A percentile compares a stretch with the other conserved stretches of the same genome.
phyloP scores from a whole-genome alignment of 1,140 invertebrate species.

The Chrysoperla carnea region DNA sequence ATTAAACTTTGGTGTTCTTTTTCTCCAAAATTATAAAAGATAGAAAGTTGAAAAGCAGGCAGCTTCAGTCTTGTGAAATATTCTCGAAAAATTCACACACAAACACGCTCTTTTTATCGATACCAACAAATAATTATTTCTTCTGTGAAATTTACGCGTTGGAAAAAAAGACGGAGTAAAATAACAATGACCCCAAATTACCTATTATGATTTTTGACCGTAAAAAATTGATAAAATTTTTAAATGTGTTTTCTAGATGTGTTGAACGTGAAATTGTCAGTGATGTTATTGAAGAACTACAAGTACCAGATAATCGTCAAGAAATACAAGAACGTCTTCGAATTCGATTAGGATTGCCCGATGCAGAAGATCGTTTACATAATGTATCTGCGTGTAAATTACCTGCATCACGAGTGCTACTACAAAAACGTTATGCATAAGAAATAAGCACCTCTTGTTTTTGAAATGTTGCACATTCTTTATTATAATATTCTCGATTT shows the following conservation, averaged over 20 bases:
- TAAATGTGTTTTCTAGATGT: constrained; percentile 17
- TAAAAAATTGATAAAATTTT: too few relatives aligned
- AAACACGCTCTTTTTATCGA: too few relatives aligned
- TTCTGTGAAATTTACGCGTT: too few relatives aligned
- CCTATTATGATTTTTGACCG: too few relatives aligned
- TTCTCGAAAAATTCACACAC: too few relatives aligned
- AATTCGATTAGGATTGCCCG: constrained; percentile 17
- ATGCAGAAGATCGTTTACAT: constrained; percentile 25
- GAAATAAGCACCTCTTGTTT: background rate
- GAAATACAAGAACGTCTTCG: constrained; percentile 22
- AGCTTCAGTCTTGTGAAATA: too few relatives aligned
- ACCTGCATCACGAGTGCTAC: constrained; percentile 30
- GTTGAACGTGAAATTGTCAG: constrained; percentile 30
- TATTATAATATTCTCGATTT: background rate
- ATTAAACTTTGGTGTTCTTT: too few relatives aligned
- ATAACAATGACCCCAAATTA: too few relatives aligned
- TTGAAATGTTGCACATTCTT: background rate
- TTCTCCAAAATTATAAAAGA: too few relatives aligned
- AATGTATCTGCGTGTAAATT: constrained; percentile 32
- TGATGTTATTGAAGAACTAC: constrained; percentile 25
- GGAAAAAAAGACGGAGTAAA: too few relatives aligned
- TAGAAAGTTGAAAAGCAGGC: too few relatives aligned
- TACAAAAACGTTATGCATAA: constrained; percentile 31
- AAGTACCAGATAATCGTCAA: constrained; percentile 21
- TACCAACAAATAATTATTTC: too few relatives aligned